Percentiles rank a stretch among this genome's conserved stretches.
These are phyloP conservation scores for Parapristionchus giblindavisi DNA, from an alignment of 2,888 invertebrate genomes.

Conservation along the genomic window DNA sequence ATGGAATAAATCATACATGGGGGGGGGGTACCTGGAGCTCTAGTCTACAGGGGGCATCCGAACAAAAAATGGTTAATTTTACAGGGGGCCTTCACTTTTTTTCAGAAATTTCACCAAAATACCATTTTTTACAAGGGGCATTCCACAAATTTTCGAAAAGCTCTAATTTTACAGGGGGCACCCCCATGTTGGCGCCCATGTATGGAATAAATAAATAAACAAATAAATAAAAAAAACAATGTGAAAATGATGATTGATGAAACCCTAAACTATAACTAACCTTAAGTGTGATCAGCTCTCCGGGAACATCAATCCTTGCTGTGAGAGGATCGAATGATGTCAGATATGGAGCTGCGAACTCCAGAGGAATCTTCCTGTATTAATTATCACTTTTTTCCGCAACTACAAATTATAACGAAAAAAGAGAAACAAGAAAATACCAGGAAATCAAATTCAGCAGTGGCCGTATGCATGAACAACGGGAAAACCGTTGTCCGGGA, in stretches of 20 bases:
- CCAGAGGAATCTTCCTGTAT: slow-evolving; percentile 43
- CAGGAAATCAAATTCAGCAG: neutral
- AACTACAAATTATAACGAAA: neutral
- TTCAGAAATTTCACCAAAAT: no score
- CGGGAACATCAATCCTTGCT: slow-evolving; percentile 69
- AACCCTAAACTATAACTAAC: neutral
- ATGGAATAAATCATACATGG: neutral
- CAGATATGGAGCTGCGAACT: slow-evolving; percentile 45
- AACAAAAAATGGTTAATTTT: no score
- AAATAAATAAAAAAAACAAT: neutral
- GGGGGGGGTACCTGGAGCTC: no score
- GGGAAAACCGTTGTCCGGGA: no score
- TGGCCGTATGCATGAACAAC: no score
- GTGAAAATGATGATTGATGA: neutral
- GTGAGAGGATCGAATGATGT: slow-evolving; percentile 49
- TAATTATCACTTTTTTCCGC: neutral
- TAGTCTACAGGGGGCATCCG: no score
- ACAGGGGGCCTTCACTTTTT: no score
- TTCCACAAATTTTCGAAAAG: no score
- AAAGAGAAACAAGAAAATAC: neutral
- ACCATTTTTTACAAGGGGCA: no score
- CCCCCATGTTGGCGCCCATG: no score
- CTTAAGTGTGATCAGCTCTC: slow-evolving; percentile 75
- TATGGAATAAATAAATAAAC: no score
- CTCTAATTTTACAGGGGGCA: no score